Evolutionary conservation across 2,888 invertebrate genomes (phyloP).

Genomic region (Platycheirus rosarum): DNA sequence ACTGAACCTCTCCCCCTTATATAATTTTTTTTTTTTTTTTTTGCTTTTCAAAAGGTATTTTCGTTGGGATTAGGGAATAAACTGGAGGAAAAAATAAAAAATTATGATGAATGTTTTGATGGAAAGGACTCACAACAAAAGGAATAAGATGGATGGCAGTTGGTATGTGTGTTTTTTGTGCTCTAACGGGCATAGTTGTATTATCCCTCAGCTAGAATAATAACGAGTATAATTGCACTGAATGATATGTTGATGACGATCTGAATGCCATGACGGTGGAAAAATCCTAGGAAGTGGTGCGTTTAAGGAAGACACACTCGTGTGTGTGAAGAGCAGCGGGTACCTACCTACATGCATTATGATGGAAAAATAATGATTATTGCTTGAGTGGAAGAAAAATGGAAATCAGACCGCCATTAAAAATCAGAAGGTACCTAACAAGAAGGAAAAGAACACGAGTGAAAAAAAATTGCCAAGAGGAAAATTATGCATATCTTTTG

Average conservation of each 20-base stretch:
- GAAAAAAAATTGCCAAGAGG: slow-evolving; percentile 44
- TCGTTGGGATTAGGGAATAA: slow-evolving; percentile 18
- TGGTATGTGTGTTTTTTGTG: slow-evolving; percentile 5
- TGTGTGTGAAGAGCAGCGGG: neutral
- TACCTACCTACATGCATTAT: slow-evolving; percentile 8
- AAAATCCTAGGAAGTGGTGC: slow-evolving; percentile 43
- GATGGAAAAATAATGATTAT: slow-evolving; percentile 60
- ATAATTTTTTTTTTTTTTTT: slow-evolving; percentile 15
- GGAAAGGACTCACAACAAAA: slow-evolving; percentile 45
- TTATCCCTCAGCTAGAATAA: slow-evolving; percentile 41
- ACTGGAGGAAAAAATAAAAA: slow-evolving; percentile 16
- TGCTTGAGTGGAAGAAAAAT: slow-evolving; percentile 66
- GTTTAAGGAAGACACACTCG: slow-evolving; percentile 38
- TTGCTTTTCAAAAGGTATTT: neutral
- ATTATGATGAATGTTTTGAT: slow-evolving; percentile 53
- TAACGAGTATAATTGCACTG: slow-evolving; percentile 63
- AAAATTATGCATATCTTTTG: slow-evolving; percentile 64
- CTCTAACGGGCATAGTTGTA: neutral
- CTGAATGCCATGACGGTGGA: slow-evolving; percentile 18
- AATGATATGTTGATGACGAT: slow-evolving; percentile 45
- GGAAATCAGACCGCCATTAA: slow-evolving; percentile 74
- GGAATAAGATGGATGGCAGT: slow-evolving; percentile 15
- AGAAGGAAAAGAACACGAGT: slow-evolving; percentile 55
- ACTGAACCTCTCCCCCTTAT: slow-evolving; percentile 40
- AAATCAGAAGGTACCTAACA: slow-evolving; percentile 67